These are phyloP conservation scores for Drosophila oshimai DNA, from an alignment of 1,140 invertebrate species.

Conservation along the genomic window DNA sequence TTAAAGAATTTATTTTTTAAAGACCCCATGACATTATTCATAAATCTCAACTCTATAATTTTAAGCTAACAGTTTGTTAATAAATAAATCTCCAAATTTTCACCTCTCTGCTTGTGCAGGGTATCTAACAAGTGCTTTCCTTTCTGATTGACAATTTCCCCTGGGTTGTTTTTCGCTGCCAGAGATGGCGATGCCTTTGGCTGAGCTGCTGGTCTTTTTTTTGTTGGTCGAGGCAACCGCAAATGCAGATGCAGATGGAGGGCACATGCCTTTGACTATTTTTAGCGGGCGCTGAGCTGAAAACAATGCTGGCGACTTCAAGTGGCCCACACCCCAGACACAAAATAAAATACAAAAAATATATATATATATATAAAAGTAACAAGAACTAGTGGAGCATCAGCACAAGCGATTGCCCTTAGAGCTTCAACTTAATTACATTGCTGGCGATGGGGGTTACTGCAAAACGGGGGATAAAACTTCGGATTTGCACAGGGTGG, in stretches of 20 bases:
- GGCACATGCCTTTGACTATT: slow-evolving; percentile 54
- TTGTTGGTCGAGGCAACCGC: slow-evolving; percentile 4
- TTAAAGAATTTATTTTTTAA: too few relatives aligned
- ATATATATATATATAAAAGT: background rate
- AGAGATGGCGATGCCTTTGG: slow-evolving; percentile 1
- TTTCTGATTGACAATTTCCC: background rate
- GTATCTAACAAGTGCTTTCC: background rate
- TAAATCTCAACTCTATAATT: too few relatives aligned
- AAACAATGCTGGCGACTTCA: slow-evolving; percentile 59
- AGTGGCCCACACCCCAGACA: slow-evolving; percentile 57
- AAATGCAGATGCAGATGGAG: slow-evolving; percentile 47
- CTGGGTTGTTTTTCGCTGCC: background rate
- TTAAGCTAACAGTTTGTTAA: too few relatives aligned
- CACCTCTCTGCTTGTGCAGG: background rate
- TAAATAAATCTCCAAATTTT: too few relatives aligned
- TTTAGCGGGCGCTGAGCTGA: slow-evolving; percentile 57
- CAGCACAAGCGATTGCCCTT: slow-evolving; percentile 1
- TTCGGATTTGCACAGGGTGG: background rate
- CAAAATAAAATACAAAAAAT: background rate
- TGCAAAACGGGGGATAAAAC: background rate
- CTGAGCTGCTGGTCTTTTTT: background rate
- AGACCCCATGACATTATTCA: too few relatives aligned
- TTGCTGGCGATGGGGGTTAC: slow-evolving; percentile 9
- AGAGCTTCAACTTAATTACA: slow-evolving; percentile 32
- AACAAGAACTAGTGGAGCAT: slow-evolving; percentile 2